Base-by-base conservation (phyloP, 2,797 vertebrate species). In the Coregonus ussuriensis region DNA sequence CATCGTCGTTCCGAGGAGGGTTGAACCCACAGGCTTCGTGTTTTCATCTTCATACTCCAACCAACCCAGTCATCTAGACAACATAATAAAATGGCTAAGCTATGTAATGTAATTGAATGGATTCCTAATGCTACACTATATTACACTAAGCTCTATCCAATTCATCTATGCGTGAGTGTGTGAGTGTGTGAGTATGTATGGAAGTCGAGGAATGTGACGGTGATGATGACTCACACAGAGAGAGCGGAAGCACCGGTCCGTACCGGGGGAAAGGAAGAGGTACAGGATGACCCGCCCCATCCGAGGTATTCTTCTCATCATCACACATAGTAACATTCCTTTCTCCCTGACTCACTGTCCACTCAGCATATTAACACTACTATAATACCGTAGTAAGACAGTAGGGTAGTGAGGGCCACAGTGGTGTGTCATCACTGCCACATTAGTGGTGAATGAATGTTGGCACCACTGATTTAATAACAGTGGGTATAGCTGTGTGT, bases 321-420 rank as follows among this genome's bases (percentile, higher is more conserved):
- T 31, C 6, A 29, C 29, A 31, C 21, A 79, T 74, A 74, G 65
- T 71, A 71, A 53, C 47, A 87, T 85, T 88, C 83, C 82, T 71
- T 47, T 70, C 21, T 0, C 77, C 74, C 65, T 93, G 91, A 93
- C 79, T 93, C 92, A 92, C 80, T 47, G 88, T 86, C 85, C 87
- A 88, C 81, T 93, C 89, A 91, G 89, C 87, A 81, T 72, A 83
- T 82, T 15, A 37, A 29, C 82, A 52, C 70, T 76, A 63, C 41
- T 54, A 53, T 56, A 59, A 16, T 21, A 80, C 62, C 11, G 9
- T 25, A 9, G 16, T 25, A 63, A 63, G 62, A 80, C 73, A 71
- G 7, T 78, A 37, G 21, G 66, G 25, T 1, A 25, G 25, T 47
- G 67, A 81, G 76, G 16, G 71, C 70, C 51, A 76, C 29, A 54